phyloP scores from a whole-genome alignment of 2,797 vertebrate genomes.

The Chromis chromis region DNA sequence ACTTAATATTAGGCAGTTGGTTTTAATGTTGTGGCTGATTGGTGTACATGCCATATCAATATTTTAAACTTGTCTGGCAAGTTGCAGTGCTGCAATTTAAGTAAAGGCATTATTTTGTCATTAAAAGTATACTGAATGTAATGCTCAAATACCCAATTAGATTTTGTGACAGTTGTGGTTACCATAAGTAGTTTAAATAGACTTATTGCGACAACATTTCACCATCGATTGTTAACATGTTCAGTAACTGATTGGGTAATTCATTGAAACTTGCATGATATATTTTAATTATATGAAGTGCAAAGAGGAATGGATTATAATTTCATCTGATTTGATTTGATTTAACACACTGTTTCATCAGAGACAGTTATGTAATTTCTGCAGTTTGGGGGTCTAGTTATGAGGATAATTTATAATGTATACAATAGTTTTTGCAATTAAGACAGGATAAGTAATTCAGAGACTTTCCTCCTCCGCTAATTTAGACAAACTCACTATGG shows the following conservation, averaged over 20 bases:
- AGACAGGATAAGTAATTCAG: slow-evolving; percentile 62
- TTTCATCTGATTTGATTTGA: slow-evolving; percentile 31
- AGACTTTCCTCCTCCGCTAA: slow-evolving; percentile 47
- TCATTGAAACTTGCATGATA: slow-evolving; percentile 15
- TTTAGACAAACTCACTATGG: slow-evolving; percentile 63
- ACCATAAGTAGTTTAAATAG: not conserved
- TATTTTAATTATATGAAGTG: slow-evolving; percentile 27
- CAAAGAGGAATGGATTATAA: slow-evolving; percentile 24
- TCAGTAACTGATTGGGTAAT: slow-evolving; percentile 17
- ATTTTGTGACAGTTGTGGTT: not conserved
- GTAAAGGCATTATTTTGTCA: not conserved
- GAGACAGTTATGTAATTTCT: slow-evolving; percentile 51
- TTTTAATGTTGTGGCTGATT: too few relatives aligned
- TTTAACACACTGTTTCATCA: slow-evolving; percentile 33
- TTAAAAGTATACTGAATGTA: not conserved
- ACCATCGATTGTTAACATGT: not conserved
- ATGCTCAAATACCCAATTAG: not conserved
- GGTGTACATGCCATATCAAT: not conserved
- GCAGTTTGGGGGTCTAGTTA: slow-evolving; percentile 45
- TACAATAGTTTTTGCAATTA: slow-evolving; percentile 65
- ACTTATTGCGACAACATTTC: not conserved
- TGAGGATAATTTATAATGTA: slow-evolving; percentile 66
- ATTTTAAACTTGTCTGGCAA: not conserved
- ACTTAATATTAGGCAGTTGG: too few relatives aligned
- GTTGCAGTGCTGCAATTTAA: not conserved